Evolutionary conservation across 92 coral and sea anemone species (phyloP), one percentile per base, ranked within the genome.

Genomic region (Siderastrea radians): DNA sequence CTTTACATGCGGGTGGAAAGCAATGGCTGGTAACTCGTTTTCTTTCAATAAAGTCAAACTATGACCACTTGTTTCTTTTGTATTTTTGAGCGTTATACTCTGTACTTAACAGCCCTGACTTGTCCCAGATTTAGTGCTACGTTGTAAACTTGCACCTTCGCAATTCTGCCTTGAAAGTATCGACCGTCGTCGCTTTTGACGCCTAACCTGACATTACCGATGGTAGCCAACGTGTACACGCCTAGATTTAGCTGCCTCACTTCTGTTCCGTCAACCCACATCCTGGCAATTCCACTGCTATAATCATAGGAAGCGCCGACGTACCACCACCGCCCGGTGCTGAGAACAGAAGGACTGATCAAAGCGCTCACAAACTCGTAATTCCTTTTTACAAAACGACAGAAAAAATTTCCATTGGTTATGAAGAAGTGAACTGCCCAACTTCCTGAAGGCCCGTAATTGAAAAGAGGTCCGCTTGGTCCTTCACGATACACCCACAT

Each of bases 71-170:
- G 38, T 26, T 26, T 26, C 38, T 26, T 26, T 26, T 26, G 38
- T 26, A 10, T 49, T 12, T 43, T 45, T 76, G 45, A 64, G 6
- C 73, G 9, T 49, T 52, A 7, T 53, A 64, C 87, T 74, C 87
- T 73, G 16, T 45, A 58, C 53, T 63, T 84, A 3, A 74, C 80
- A 13, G 87, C 80, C 7, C 9, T 7, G 16, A 61, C 10, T 16
- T 84, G 73, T 1, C 49, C 87, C 58, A 46, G 11, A 52, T 47
- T 84, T 1, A 84, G 80, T 5, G 87, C 81, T 12, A 63, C 47
- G 74, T 64, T 49, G 61, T 84, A 84, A 51, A 84, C 80, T 74
- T 84, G 87, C 45, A 84, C 80, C 52, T 77, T 51, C 12, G 87
- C 73, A 51, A 84, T 49, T 57, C 87, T 49, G 8, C 87, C 87